Evolutionary conservation across 2,113 vertebrate genomes (phyloP), one percentile per base, ranked within the genome.

Genomic region (Tapirus terrestris): DNA sequence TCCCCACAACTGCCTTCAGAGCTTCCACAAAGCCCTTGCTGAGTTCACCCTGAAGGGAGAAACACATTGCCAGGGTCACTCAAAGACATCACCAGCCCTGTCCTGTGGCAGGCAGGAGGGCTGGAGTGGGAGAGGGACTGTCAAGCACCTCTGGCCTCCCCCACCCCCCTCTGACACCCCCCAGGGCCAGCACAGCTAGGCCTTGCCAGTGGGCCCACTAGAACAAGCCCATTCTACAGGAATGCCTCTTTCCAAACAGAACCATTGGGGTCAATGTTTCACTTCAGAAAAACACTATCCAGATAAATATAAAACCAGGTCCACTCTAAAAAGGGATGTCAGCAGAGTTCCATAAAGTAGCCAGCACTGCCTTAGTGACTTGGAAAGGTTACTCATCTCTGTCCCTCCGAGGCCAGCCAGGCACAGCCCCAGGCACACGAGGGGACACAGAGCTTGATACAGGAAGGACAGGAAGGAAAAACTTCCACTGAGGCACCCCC

Each of bases 1-100:
- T 94, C 3, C 99, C 99, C 5, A 98, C 99, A 39, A 99, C 97
- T 0, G 98, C 98, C 81, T 98, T 98, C 98, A 99, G 98, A 0
- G 98, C 95, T 43, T 99, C 98, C 73, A 99, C 89, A 2, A 99
- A 99, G 11, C 96, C 93, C 16, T 98, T 96, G 51, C 98, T 56
- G 86, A 98, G 97, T 12, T 96, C 87, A 2, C 82, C 95, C 99
- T 99, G 94, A 4, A 9, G 53, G 18, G 4, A 91, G 53, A 63
- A 73, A 39, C 29, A 27, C 7, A 0, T 36, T 9, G 31, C 60
- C 53, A 65, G 51, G 25, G 60, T 73, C 36, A 12, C 61, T 16
- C 7, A 27, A 25, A 81, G 77, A 31, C 10, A 27, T 11, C 14
- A 6, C 56, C 63, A n/a, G 48, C 48, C 23, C 60, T 25, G 45